Evolutionary conservation across 2,888 invertebrate genomes (phyloP).

Genomic region (Pandemis heparana): DNA sequence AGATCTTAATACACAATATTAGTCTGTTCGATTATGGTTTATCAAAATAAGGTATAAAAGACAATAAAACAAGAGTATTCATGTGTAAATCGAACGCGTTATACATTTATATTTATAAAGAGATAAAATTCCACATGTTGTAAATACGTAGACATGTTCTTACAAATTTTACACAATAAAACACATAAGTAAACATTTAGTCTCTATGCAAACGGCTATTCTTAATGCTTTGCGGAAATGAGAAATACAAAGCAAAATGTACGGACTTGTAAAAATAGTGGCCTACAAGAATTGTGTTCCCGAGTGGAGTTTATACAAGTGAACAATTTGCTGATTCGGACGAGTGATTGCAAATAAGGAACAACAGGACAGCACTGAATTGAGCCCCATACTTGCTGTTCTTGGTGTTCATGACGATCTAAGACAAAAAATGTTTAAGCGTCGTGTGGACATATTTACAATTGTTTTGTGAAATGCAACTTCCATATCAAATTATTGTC

Average conservation of each 20-base stretch:
- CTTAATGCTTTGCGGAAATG: slow-evolving; percentile 22
- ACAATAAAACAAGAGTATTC: slow-evolving; percentile 54
- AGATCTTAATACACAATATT: too few species aligned
- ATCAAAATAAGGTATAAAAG: not conserved
- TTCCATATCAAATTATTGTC: too few species aligned
- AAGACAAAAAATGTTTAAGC: not conserved
- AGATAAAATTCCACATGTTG: slow-evolving; percentile 83
- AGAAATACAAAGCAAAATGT: slow-evolving; percentile 20
- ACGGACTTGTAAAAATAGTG: not conserved
- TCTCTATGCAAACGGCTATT: slow-evolving; percentile 43
- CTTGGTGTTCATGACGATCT: not conserved
- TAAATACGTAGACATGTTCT: slow-evolving; percentile 78
- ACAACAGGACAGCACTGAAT: too few species aligned
- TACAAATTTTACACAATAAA: slow-evolving; percentile 69
- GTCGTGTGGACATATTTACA: not conserved
- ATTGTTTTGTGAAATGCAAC: not conserved
- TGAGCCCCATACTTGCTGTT: too few species aligned
- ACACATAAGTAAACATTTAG: slow-evolving; percentile 61
- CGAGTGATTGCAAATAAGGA: too few species aligned
- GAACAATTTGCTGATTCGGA: too few species aligned
- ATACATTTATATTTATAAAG: slow-evolving; percentile 83
- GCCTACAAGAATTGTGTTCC: not conserved
- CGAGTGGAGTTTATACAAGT: not conserved
- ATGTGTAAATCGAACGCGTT: slow-evolving; percentile 78
- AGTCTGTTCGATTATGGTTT: too few species aligned